phyloP scores from a whole-genome alignment of 2,888 invertebrate species.

The Synanthedon myopaeformis region DNA sequence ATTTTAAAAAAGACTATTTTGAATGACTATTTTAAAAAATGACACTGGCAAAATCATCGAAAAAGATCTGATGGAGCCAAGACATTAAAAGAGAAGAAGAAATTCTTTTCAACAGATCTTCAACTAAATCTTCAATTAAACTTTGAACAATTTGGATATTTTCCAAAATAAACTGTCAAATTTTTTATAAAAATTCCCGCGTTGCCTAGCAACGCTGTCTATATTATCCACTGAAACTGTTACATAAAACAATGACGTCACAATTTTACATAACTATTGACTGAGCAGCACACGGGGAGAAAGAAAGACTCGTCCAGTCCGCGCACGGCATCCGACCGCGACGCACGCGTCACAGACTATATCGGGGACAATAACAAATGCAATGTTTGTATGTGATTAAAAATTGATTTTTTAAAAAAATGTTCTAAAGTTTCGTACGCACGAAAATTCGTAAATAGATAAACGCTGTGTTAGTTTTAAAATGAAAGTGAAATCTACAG shows the following conservation, averaged over 20 bases:
- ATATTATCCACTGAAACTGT: conserved; percentile 6
- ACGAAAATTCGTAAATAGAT: background rate
- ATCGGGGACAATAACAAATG: conserved; percentile 13
- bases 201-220: conserved; percentile 18
- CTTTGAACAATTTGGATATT: background rate
- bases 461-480: conserved; percentile 16
- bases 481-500: conserved; percentile 60
- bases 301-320: conserved; percentile 20
- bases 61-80: too few species aligned
- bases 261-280: conserved; percentile 23
- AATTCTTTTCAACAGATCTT: too few species aligned
- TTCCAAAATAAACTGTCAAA: background rate
- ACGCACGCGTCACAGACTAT: conserved; percentile 14
- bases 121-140: background rate
- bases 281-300: conserved; percentile 9
- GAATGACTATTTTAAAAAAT: too few species aligned
- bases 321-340: conserved; percentile 16
- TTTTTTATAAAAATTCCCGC: background rate
- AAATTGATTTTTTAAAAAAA: background rate
- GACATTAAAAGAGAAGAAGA: too few species aligned
- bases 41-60: too few species aligned
- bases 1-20: too few species aligned
- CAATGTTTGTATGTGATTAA: conserved; percentile 2
- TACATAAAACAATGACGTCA: conserved; percentile 21
- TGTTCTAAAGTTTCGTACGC: background rate